A percentile compares a stretch with the other conserved stretches of the same genome.
Conservation (phyloP, 2,113 vertebrate genomes). For the Corythoichthys intestinalis region DNA sequence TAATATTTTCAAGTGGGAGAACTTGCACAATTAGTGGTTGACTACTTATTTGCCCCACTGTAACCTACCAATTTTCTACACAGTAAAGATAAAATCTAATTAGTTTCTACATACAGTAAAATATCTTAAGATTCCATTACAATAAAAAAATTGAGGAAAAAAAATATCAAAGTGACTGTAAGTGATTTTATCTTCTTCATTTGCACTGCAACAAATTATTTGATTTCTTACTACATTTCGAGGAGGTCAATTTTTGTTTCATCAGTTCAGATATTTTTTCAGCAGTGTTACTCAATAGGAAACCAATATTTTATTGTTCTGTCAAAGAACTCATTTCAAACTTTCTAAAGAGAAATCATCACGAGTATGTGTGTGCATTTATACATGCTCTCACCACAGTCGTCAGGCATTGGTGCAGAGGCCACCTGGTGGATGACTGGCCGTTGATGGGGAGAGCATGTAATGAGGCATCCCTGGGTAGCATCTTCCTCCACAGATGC, state of each 20-base stretch:
- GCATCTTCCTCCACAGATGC: slow-evolving; percentile 72
- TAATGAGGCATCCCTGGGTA: slow-evolving; percentile 65
- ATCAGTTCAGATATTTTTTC: neutral
- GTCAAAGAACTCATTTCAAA: neutral
- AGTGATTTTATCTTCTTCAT: too few relatives aligned
- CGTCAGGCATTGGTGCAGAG: slow-evolving; percentile 91
- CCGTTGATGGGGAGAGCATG: slow-evolving; percentile 64
- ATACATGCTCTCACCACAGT: slow-evolving; percentile 79
- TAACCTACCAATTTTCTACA: neutral
- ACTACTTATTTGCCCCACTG: too few relatives aligned
- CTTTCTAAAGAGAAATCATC: neutral
- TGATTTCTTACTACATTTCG: too few relatives aligned
- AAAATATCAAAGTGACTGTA: neutral
- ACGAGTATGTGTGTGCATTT: neutral
- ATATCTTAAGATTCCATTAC: neutral
- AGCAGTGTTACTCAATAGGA: neutral
- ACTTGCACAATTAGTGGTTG: too few relatives aligned
- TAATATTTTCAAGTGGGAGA: too few relatives aligned
- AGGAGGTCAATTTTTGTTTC: neutral
- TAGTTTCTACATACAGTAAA: neutral
- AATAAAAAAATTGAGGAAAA: neutral
- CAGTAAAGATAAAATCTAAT: neutral
- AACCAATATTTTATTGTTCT: neutral
- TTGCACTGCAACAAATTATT: too few relatives aligned
- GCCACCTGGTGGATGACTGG: slow-evolving; percentile 86